Base-by-base conservation (phyloP, 2,888 invertebrate genomes). In the Nomada fucata region DNA sequence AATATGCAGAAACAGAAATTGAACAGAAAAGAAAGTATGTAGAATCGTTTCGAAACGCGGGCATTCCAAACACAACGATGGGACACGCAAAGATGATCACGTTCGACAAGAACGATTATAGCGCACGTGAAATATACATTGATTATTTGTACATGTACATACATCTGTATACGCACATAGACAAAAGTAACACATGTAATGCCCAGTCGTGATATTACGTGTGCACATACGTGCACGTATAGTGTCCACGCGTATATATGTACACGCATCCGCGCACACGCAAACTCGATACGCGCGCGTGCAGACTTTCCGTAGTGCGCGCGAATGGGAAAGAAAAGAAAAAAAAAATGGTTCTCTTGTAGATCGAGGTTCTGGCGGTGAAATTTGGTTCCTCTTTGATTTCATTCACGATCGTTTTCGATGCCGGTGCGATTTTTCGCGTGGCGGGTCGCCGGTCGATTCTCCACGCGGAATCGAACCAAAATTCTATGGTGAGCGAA, bases 131-230 rank as follows among this genome's bases (percentile, higher is more conserved):
- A 83, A 68, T 79, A 79, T 79, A 76, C 83, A 84, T 76, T 76
- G 64, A 79, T 76, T 75, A 59, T 55, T 61, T 68, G 61, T 50
- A 61, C 44, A 61, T 68, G 63, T 73, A 68, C 65, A 67, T 64
- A 52, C 72, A 71, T 60, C 60, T 70, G 63, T 85, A 83, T 82
- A 85, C 70, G 73, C 77, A 75, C 63, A 79, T 78, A 76, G 57
- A 86, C 59, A 72, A 60, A 86, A 76, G 72, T 36, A 65, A 83
- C 73, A 86, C 80, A 83, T 70, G 83, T 86, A 89, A 88, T 86
- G 81, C 79, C 86, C 86, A 79, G 64, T 76, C 68, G 74, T 82
- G 82, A 81, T 78, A 69, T 77, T 77, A 79, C 80, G 68, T 80
- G 81, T 84, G 81, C 57, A 70, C 52, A 74, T 18, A 29, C 18